Conservation (phyloP, 2,113 vertebrate species). For the Neogale vison region DNA sequence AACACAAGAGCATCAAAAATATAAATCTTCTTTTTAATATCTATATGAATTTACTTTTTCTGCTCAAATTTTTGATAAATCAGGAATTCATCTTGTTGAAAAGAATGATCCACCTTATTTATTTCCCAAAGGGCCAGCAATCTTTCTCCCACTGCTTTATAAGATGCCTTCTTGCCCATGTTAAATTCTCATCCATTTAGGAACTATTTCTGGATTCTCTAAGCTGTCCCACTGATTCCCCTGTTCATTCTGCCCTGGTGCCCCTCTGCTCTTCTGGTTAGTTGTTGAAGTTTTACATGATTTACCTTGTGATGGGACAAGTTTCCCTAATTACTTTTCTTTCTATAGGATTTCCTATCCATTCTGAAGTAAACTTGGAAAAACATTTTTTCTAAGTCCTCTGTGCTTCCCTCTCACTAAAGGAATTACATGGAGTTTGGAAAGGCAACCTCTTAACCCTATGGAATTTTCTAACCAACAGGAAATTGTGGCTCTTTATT, state of each 20-base stretch:
- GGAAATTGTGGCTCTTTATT: not conserved
- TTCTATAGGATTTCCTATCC: not conserved
- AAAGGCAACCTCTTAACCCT: not conserved
- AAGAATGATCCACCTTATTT: not conserved
- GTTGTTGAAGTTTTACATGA: not conserved
- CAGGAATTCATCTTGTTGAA: not conserved
- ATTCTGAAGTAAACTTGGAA: not conserved
- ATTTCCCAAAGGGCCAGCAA: not conserved
- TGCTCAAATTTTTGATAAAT: not conserved
- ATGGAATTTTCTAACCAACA: conserved; percentile 5
- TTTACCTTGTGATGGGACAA: not conserved
- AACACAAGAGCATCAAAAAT: not conserved
- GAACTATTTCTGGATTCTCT: not conserved
- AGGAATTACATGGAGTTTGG: not conserved
- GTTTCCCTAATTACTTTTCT: not conserved
- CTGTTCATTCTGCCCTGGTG: not conserved
- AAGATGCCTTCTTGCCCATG: not conserved
- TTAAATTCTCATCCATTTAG: not conserved
- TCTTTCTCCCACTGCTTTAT: not conserved
- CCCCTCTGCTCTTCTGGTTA: not conserved
- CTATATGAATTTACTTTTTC: not conserved
- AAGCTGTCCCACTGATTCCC: not conserved
- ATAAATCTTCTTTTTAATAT: not conserved
- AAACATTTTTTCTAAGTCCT: not conserved
- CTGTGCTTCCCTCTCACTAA: not conserved